Evolutionary conservation across 64 coral and sea anemone genomes (phyloP), one percentile per base, ranked within the genome.

Genomic region (Acropora tenuis): DNA sequence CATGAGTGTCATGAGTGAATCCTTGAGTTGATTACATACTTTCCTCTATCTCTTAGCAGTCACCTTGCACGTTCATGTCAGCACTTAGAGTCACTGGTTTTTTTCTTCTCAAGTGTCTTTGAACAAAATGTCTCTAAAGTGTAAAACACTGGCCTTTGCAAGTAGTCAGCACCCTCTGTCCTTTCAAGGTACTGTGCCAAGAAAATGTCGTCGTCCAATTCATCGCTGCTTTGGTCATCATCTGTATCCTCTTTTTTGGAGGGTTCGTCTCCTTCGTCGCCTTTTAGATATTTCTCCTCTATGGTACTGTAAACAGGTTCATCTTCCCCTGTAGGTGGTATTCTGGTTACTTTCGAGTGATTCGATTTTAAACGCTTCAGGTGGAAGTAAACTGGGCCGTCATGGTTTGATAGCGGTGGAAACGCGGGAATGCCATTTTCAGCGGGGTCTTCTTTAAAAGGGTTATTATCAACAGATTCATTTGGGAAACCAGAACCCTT

Each of bases 271-370:
- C 4, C 75, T 17, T 13, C 75, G 17, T 3, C 45, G 4, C 75
- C 44, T 48, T 50, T 78, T 6, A 78, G 75, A 7, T 48, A 78
- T 9, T 47, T 44, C 16, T 78, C 75, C 4, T 18, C 75, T 6
- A 78, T 6, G 5, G 7, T 13, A 4, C 1, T 48, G 6, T 46
- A 78, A 1, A 15, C 46, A 0, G 75, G 16, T 15, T 48, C 75
- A 48, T 47, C 43, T 16, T 16, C 43, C 43, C 75, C 48, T 78
- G 15, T 48, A 12, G 75, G 16, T 5, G 13, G 44, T 17, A 48
- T 48, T 78, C 75, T 78, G 9, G 75, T 78, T 78, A 46, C 75
- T 18, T 48, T 78, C 13, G 75, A 78, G 45, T 78, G 75, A 78
- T 78, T 78, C 3, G 75, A 78, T 16, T 78, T 78, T 48, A 78